Conservation (phyloP, 2,888 invertebrate species). For the Linnaemya vulpina region DNA sequence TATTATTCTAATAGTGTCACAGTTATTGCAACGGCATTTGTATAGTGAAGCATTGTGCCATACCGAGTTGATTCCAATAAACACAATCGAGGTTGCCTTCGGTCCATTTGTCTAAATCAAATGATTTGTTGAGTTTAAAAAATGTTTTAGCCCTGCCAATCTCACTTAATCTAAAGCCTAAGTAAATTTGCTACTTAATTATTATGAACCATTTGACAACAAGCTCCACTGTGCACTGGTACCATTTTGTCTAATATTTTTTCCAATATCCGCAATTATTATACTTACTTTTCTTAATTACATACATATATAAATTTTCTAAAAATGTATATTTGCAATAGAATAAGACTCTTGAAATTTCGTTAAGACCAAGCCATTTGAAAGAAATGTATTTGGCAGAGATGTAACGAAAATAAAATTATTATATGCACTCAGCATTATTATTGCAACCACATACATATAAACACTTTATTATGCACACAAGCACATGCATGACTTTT, state of each 20-base stretch:
- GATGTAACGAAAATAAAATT: not conserved
- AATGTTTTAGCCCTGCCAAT: no score
- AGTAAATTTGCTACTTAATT: no score
- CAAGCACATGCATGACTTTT: not conserved
- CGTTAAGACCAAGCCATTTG: conserved; percentile 13
- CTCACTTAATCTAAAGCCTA: no score
- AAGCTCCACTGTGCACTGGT: not conserved
- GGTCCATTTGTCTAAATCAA: no score
- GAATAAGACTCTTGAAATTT: not conserved
- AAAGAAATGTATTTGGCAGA: conserved; percentile 15
- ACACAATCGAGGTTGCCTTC: no score
- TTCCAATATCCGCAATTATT: not conserved
- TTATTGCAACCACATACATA: conserved; percentile 15
- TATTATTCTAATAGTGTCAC: no score
- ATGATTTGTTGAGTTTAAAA: no score
- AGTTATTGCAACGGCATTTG: no score
- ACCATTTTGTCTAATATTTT: not conserved
- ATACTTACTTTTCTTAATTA: not conserved
- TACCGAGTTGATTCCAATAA: no score
- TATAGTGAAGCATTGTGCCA: no score
- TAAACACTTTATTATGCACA: not conserved
- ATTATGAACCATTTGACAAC: not conserved
- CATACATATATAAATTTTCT: not conserved
- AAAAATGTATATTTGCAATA: not conserved
- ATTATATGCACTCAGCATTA: conserved; percentile 28